A percentile compares a stretch with the other conserved stretches of the same genome.
These are phyloP conservation scores for Amblyopsis hoosieri DNA, from an alignment of 2,797 vertebrate species.

Conservation along the genomic window DNA sequence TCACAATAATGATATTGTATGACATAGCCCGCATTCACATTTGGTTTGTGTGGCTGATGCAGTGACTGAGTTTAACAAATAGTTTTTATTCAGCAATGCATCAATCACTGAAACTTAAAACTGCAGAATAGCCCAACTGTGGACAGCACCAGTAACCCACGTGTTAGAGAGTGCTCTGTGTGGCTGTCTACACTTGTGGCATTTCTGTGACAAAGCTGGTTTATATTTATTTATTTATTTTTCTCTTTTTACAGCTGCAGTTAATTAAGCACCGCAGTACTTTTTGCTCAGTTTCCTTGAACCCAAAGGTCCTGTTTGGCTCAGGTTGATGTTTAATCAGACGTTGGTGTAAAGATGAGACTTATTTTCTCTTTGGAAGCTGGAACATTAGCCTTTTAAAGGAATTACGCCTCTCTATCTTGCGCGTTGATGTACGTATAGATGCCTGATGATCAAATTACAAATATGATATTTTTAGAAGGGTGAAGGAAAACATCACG, in stretches of 20 bases:
- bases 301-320: neutral
- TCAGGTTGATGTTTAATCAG: slow-evolving; percentile 4
- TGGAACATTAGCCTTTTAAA: slow-evolving; percentile 21
- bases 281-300: neutral
- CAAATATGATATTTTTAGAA: slow-evolving; percentile 16
- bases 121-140: slow-evolving; percentile 10
- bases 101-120: slow-evolving; percentile 1
- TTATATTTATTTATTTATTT: neutral
- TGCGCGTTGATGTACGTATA: slow-evolving; percentile 26
- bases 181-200: neutral
- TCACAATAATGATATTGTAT: neutral
- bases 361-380: neutral
- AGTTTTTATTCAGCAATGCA: slow-evolving; percentile 5
- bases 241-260: slow-evolving; percentile 9
- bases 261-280: neutral
- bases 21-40: neutral
- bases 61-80: neutral
- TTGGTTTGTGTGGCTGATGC: neutral
- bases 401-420: slow-evolving; percentile 7
- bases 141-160: neutral
- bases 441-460: slow-evolving; percentile 38
- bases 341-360: neutral
- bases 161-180: neutral
- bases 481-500: neutral
- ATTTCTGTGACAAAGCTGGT: neutral